A percentile compares a stretch with the other conserved stretches of the same genome.
Conservation (phyloP, 2,797 vertebrate genomes). For the Semaprochilodus insignis region DNA sequence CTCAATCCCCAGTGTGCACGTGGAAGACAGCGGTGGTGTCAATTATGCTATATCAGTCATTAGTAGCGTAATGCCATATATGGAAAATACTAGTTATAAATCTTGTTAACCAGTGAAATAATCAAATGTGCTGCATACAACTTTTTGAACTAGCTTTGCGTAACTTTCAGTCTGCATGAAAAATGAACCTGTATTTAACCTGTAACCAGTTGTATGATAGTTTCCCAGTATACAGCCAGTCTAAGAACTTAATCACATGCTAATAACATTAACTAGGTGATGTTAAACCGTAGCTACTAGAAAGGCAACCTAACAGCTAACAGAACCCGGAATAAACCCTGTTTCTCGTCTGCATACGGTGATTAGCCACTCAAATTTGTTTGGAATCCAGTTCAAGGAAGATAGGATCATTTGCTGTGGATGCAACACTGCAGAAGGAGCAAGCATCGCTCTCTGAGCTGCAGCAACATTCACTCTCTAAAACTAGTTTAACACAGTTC, state of each 20-base stretch:
- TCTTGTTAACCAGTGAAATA: not conserved
- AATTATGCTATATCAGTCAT: not conserved
- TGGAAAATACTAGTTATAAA: not conserved
- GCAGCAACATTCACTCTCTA: not conserved
- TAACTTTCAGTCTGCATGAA: no score
- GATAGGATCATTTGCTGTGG: constrained; percentile 6
- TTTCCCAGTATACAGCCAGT: not conserved
- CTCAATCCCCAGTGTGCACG: no score
- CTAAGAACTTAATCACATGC: not conserved
- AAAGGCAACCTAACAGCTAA: not conserved
- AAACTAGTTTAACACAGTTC: not conserved
- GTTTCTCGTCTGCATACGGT: not conserved
- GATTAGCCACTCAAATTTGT: not conserved
- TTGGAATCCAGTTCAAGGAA: not conserved
- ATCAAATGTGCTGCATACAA: no score
- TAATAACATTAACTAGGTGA: not conserved
- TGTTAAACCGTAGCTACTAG: not conserved
- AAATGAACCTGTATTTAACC: no score
- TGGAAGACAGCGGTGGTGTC: no score
- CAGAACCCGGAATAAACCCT: not conserved
- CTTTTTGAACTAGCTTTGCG: no score
- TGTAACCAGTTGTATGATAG: no score
- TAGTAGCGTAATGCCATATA: not conserved
- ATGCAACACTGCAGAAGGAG: not conserved
- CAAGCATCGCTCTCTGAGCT: not conserved